A percentile compares a stretch with the other conserved stretches of the same genome.
phyloP scores from a whole-genome alignment of 2,888 invertebrate genomes.

The Aleiodes testaceus region DNA sequence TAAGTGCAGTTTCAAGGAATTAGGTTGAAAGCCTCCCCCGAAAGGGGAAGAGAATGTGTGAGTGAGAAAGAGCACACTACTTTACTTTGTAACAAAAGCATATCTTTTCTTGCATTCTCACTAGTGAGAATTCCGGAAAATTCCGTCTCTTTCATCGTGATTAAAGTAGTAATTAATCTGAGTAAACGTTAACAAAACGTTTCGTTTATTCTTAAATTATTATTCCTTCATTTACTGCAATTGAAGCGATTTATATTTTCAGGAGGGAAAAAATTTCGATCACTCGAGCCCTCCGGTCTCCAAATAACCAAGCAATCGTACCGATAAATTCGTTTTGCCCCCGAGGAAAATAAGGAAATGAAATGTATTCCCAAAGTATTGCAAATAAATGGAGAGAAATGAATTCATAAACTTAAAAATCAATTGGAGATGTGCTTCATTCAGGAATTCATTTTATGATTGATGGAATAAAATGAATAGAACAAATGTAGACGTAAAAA shows the following conservation, averaged over 20 bases:
- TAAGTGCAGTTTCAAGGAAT: conserved; percentile 42
- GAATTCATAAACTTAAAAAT: not conserved
- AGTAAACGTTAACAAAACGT: conserved; percentile 18
- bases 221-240: not conserved
- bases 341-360: conserved; percentile 25
- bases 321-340: conserved; percentile 28
- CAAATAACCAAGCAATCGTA: conserved; percentile 15
- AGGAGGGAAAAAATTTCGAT: not conserved
- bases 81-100: conserved; percentile 25
- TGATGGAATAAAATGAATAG: not conserved
- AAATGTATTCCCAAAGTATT: no score
- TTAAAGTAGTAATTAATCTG: conserved; percentile 27
- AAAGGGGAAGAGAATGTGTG: no score
- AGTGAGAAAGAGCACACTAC: conserved; percentile 1
- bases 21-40: conserved; percentile 37
- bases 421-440: not conserved
- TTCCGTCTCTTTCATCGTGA: not conserved
- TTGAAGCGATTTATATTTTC: not conserved
- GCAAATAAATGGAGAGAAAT: not conserved
- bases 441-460: not conserved
- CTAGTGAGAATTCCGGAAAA: conserved; percentile 4
- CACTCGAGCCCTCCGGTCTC: not conserved
- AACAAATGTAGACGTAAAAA: not conserved
- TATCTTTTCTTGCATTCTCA: conserved; percentile 21
- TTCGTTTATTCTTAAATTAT: conserved; percentile 2